Conservation (phyloP, 2,113 vertebrate species). For the Podiceps cristatus region DNA sequence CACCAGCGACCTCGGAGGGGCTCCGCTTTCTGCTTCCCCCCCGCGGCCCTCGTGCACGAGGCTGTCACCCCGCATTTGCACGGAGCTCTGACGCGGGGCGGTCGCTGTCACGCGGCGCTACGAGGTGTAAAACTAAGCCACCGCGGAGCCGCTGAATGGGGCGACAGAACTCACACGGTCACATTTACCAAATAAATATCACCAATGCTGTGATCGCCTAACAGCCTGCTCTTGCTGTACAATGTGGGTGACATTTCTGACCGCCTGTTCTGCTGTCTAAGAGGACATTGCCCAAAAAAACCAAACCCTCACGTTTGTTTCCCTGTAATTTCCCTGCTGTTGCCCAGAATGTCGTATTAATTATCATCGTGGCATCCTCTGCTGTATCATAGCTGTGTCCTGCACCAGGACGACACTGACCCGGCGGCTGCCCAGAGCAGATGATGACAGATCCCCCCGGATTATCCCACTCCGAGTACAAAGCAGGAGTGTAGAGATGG, state of each 20-base stretch:
- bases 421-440: neutral
- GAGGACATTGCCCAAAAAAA: neutral
- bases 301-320: neutral
- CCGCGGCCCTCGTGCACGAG: fast-evolving
- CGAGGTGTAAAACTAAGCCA: neutral
- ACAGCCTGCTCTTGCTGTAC: neutral
- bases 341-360: neutral
- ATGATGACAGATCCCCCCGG: neutral
- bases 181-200: neutral
- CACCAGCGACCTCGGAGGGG: fast-evolving
- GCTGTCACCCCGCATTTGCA: neutral
- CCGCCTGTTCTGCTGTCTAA: neutral
- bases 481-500: fast-evolving
- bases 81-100: fast-evolving
- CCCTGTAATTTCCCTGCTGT: neutral
- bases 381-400: neutral
- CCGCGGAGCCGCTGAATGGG: neutral
- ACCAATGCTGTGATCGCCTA: neutral
- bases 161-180: neutral
- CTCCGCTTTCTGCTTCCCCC: neutral
- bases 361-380: neutral
- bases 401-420: fast-evolving
- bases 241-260: neutral
- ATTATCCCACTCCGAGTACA: too few species aligned
- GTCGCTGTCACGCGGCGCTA: neutral